phyloP scores from a whole-genome alignment of 2,888 invertebrate species.

The Dexiosoma caninum region DNA sequence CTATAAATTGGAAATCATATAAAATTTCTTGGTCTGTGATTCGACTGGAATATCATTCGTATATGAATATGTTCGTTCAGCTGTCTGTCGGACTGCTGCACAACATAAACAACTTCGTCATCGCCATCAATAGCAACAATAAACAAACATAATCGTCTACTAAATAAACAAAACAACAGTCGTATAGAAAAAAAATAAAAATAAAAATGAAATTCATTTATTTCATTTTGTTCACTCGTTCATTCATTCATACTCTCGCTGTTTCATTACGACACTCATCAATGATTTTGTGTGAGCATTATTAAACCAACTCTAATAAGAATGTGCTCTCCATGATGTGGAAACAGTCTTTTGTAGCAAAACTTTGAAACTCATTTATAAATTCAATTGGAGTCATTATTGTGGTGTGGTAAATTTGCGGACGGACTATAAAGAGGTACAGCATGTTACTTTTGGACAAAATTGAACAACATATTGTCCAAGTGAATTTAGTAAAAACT shows the following conservation, averaged over 20 bases:
- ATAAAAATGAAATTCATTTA: neutral
- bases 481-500: no score
- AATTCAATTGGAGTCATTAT: no score
- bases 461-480: no score
- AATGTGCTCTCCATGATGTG: neutral
- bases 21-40: slow-evolving; percentile 16
- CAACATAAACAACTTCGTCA: slow-evolving; percentile 36
- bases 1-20: slow-evolving; percentile 19
- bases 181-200: slow-evolving; percentile 26
- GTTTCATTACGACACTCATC: slow-evolving; percentile 6
- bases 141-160: slow-evolving; percentile 58
- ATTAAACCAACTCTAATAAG: neutral
- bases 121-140: slow-evolving; percentile 29
- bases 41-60: neutral
- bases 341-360: neutral
- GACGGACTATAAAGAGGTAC: no score
- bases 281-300: neutral
- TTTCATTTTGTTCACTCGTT: slow-evolving; percentile 13
- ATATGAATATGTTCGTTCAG: slow-evolving; percentile 8
- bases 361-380: neutral
- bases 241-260: neutral
- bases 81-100: neutral
- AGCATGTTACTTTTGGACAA: no score
- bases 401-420: no score
- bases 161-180: slow-evolving; percentile 46